These are phyloP conservation scores for Pedetes capensis DNA, from an alignment of 2,113 vertebrate genomes.

Conservation along the genomic window DNA sequence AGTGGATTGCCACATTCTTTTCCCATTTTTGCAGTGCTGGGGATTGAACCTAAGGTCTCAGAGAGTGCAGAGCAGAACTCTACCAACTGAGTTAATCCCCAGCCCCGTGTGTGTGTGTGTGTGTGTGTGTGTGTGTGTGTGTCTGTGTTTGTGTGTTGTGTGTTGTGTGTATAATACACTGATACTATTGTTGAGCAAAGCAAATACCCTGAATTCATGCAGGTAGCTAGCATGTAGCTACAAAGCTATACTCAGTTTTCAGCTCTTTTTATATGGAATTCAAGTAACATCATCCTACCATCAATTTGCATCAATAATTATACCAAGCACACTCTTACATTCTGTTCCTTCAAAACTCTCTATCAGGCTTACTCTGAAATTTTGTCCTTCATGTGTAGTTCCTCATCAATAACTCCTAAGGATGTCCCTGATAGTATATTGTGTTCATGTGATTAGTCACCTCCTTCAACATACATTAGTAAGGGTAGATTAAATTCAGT, in stretches of 20 bases:
- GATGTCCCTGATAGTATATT: not conserved
- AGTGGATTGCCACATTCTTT: too few relatives aligned
- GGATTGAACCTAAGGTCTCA: too few relatives aligned
- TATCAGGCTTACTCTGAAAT: not conserved
- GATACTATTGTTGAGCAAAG: not conserved
- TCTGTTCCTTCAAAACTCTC: not conserved
- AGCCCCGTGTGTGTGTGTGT: too few relatives aligned
- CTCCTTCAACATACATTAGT: not conserved
- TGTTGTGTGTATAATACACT: too few relatives aligned
- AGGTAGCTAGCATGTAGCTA: not conserved
- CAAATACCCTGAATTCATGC: not conserved
- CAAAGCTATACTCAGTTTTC: not conserved
- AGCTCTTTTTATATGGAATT: not conserved
- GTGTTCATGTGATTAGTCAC: not conserved
- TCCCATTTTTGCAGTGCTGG: too few relatives aligned
- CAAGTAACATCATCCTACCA: not conserved
- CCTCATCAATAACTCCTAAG: not conserved
- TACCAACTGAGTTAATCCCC: too few relatives aligned
- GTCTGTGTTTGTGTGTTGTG: too few relatives aligned
- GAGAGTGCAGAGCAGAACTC: too few relatives aligned
- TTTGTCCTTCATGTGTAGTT: not conserved
- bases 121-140: too few relatives aligned
- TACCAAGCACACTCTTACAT: not conserved
- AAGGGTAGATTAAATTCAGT: not conserved
- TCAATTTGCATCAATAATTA: constrained; percentile 16